Percentiles rank a stretch among this genome's conserved stretches.
These are phyloP conservation scores for Cynodonichthys magdalenae DNA, from an alignment of 2,797 vertebrate genomes.

Conservation along the genomic window DNA sequence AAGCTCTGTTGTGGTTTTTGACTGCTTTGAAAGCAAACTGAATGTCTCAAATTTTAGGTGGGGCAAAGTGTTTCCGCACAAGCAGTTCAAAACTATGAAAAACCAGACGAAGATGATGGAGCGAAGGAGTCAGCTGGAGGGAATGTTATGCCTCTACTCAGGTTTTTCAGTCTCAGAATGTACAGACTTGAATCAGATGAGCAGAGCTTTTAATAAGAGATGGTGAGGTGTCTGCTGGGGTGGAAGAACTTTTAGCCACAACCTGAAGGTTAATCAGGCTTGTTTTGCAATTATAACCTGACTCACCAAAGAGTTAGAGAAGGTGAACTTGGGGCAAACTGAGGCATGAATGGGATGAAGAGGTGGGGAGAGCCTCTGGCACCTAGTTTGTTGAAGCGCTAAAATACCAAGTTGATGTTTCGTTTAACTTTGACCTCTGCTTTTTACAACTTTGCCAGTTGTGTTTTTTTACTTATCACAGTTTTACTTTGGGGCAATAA, in stretches of 20 bases:
- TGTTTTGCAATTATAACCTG: conserved; percentile 17
- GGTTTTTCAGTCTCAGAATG: conserved; percentile 8
- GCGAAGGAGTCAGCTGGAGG: conserved; percentile 36
- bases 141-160: background rate
- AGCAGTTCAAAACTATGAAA: conserved; percentile 14
- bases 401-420: background rate
- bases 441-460: no score
- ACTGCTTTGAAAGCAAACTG: conserved; percentile 17
- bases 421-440: no score
- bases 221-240: background rate
- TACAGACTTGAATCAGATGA: conserved; percentile 1
- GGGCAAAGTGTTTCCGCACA: conserved; percentile 23
- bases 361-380: conserved; percentile 3
- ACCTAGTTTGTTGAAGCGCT: background rate
- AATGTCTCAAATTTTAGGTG: conserved; percentile 11
- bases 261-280: conserved; percentile 3
- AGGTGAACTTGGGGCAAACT: conserved; percentile 10
- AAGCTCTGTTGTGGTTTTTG: conserved; percentile 22
- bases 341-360: background rate
- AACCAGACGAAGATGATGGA: conserved; percentile 19
- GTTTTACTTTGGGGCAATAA: no score
- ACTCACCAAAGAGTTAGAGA: conserved; percentile 29
- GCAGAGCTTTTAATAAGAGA: conserved; percentile 1
- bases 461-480: no score
- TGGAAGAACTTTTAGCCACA: conserved; percentile 19